These are phyloP conservation scores for Diarsia dahlii DNA, from an alignment of 2,888 invertebrate genomes.

Conservation along the genomic window DNA sequence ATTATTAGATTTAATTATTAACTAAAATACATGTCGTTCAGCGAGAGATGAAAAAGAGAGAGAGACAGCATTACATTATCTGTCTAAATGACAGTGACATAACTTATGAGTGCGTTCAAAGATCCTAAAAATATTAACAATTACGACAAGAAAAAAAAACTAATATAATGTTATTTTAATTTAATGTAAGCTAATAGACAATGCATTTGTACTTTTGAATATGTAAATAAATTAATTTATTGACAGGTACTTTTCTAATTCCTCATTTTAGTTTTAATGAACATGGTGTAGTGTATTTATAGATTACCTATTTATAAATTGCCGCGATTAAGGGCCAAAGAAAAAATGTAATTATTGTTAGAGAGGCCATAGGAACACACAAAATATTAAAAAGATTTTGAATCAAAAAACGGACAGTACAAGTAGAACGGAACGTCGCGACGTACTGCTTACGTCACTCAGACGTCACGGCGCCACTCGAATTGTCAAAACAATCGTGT, in stretches of 20 bases:
- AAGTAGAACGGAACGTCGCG: constrained; percentile 55
- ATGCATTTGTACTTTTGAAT: constrained; percentile 7
- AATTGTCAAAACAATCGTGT: constrained; percentile 36
- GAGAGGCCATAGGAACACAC: no score
- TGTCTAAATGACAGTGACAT: no score
- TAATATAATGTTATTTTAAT: constrained; percentile 3
- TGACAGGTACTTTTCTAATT: constrained; percentile 16
- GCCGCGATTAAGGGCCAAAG: not conserved
- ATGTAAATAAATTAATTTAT: constrained; percentile 35
- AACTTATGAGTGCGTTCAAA: no score
- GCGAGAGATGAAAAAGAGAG: no score
- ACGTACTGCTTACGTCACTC: constrained; percentile 52
- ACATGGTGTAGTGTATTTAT: not conserved
- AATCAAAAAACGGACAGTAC: no score
- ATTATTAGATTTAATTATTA: no score
- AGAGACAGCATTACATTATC: no score
- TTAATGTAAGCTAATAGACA: not conserved
- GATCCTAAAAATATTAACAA: no score
- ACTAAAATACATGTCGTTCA: no score
- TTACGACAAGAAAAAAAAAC: constrained; percentile 16
- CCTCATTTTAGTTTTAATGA: not conserved
- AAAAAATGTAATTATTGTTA: not conserved
- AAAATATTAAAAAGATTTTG: no score
- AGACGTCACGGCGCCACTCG: constrained; percentile 57
- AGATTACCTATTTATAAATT: not conserved